Percentiles rank a stretch among this genome's conserved stretches.
Conservation (phyloP, 1,140 invertebrate genomes). For the Charaxes varanes region DNA sequence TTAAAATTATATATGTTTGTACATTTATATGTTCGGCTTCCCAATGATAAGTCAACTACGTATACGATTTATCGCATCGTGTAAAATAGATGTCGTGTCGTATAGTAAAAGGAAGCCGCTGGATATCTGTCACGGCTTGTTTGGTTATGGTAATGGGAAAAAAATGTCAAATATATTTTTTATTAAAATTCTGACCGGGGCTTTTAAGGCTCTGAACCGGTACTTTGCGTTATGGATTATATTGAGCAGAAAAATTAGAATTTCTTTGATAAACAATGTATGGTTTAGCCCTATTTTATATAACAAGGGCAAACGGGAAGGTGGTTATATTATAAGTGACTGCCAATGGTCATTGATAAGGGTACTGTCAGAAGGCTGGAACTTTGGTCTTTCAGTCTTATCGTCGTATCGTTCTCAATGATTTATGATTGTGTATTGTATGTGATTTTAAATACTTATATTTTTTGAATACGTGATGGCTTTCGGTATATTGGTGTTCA, state of each 20-base stretch:
- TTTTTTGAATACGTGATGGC: too few relatives aligned
- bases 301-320: not conserved
- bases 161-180: conserved; percentile 43
- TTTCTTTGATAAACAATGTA: conserved; percentile 6
- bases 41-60: not conserved
- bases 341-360: too few relatives aligned
- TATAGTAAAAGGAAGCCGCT: not conserved
- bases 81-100: not conserved
- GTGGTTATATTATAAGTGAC: too few relatives aligned
- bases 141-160: conserved; percentile 52
- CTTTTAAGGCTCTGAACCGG: conserved; percentile 42
- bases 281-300: conserved; percentile 2
- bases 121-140: conserved; percentile 50
- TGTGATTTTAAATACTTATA: too few relatives aligned
- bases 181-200: conserved; percentile 44
- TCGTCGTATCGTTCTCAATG: too few relatives aligned
- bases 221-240: conserved; percentile 32
- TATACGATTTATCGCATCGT: conserved; percentile 1
- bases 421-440: too few relatives aligned
- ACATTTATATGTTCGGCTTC: not conserved
- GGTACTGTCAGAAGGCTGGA: too few relatives aligned
- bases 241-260: conserved; percentile 29
- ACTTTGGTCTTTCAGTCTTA: too few relatives aligned
- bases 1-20: not conserved
- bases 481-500: too few relatives aligned